Evolutionary conservation across 2,797 vertebrate genomes (phyloP).

Genomic region (Chromobotia macracanthus): DNA sequence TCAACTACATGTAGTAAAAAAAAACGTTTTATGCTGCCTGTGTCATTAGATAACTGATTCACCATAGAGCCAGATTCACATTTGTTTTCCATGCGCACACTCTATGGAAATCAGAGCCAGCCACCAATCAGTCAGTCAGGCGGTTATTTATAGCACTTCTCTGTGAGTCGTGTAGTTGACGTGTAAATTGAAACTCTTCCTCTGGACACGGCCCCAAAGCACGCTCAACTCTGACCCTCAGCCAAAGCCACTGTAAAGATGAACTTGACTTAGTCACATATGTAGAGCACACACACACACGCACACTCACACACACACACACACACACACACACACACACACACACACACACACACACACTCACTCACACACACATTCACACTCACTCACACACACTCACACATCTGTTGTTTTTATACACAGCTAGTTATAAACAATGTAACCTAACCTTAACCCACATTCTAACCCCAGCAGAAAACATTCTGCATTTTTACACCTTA

Average conservation of each 20-base stretch:
- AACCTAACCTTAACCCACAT: no score
- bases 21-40: not conserved
- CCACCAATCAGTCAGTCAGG: slow-evolving; percentile 69
- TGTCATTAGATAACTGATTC: not conserved
- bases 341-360: no score
- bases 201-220: slow-evolving; percentile 73
- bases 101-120: slow-evolving; percentile 63
- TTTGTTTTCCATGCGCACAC: slow-evolving; percentile 70
- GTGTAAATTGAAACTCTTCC: slow-evolving; percentile 74
- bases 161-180: slow-evolving; percentile 66
- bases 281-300: slow-evolving; percentile 17
- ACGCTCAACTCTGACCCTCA: slow-evolving; percentile 73
- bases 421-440: no score
- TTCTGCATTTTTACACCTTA: no score
- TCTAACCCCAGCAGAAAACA: no score
- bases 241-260: slow-evolving; percentile 61
- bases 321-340: no score
- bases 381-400: no score
- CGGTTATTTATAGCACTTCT: slow-evolving; percentile 75
- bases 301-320: no score
- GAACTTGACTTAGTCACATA: slow-evolving; percentile 66
- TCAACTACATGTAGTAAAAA: not conserved
- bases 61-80: not conserved
- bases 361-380: no score
- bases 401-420: no score